Evolutionary conservation across 2,113 vertebrate species (phyloP), one percentile per base, ranked within the genome.

Genomic region (Cochlearius cochlearius): DNA sequence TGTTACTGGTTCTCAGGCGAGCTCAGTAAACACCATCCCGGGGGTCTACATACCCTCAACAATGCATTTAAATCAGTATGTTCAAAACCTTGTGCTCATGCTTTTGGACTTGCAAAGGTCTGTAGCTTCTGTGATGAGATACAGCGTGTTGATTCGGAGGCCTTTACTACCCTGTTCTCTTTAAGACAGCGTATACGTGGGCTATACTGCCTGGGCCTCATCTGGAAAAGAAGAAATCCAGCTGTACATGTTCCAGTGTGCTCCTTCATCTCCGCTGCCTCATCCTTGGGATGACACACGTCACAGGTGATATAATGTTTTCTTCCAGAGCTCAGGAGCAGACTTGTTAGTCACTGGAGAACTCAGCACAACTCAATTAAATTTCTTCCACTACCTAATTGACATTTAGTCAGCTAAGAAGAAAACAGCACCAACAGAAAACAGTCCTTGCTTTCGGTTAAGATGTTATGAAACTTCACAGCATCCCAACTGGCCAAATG

Each of bases 281-380:
- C 79, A 90, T 92, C 30, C 34, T 74, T 11, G 15, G 62, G 81
- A 76, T 89, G 86, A 91, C 92, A 96, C 91, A 92, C 0, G 3
- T 63, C 12, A 32, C 74, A 95, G 94, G 93, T 97, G 94, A 41
- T 69, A 92, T 1, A 89, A 95, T 94, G 77, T 88, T 97, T 95
- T 85, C 81, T 88, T 89, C 63, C 67, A 79, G 50, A 79, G 59
- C 77, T 96, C 91, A 93, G 93, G 81, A 97, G 82, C 91, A 95
- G 89, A 88, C 91, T 88, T 88, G 77, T 88, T 96, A 97, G 77
- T 94, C 91, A 90, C 9, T 88, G 66, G 59, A 95, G 92, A 95
- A 85, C 86, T 96, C 95, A 91, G 87, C 87, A 93, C 94, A 97
- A 95, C 81, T 94, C 95, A 96, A 93, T 95, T 95, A 97, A 95